Base-by-base conservation (phyloP, 2,888 invertebrate genomes). In the Netelia fuscicornis region DNA sequence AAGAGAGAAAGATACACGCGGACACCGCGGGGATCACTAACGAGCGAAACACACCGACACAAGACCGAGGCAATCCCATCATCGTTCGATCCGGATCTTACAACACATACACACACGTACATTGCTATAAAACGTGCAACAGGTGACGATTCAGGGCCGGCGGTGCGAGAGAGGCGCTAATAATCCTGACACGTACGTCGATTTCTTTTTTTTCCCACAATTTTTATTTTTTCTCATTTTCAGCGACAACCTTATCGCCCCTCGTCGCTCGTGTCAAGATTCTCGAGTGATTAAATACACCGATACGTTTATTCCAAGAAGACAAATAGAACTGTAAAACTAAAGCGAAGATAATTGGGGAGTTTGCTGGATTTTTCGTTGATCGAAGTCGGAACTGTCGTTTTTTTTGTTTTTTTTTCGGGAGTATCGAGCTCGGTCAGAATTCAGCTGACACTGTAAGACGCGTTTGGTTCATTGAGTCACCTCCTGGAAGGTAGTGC, bases 11-110 rank as follows among this genome's bases (percentile, higher is more conserved):
- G 81, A 82, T 78, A 85, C 78, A 85, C 70, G 75, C 74, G n/a
- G 75, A 78, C 74, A 85, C 81, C 74, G 75, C 70, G 71, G 70
- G 78, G 85, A 64, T 70, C 78, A 85, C 81, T 81, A 85, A 82
- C 81, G 85, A 85, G 85, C 81, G 81, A 79, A 75, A 85, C 74
- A 78, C 77, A 54, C 76, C 71, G 42, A 60, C 17, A 44, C 54
- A n/a, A n/a, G 54, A n/a, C 13, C n/a, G 54, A 11, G 54, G 54
- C 11, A 74, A 17, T 30, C 37, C 23, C 65, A 42, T 65, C 65
- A 65, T 56, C 83, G 42, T 62, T 70, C 68, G 60, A 77, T 83
- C 60, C 75, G 71, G 58, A 71, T 60, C 54, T 30, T 17, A 44
- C 20, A 62, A 2, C 25, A 42, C 54, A 71, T 58, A 37, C 37